A percentile compares a stretch with the other conserved stretches of the same genome.
Evolutionary conservation across 1,140 invertebrate species (phyloP).

Genomic region (Zophobas morio): DNA sequence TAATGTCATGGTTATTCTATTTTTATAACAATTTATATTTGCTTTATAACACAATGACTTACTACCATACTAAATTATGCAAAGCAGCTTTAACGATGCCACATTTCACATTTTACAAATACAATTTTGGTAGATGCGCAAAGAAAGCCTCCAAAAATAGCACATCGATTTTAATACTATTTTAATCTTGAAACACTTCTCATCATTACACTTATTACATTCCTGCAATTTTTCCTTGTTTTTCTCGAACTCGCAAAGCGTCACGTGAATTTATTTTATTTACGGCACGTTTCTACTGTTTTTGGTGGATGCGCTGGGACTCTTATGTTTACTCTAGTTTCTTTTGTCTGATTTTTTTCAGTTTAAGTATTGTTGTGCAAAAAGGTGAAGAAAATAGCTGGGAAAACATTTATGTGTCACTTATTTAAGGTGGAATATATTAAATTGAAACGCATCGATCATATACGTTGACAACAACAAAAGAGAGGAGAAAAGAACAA

Average conservation of each 20-base stretch:
- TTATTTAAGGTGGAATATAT: background rate
- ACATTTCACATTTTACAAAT: background rate
- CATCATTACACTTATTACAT: background rate
- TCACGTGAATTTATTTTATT: no score
- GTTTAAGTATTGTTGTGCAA: no score
- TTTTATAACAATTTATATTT: conserved; percentile 1
- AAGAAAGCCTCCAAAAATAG: background rate
- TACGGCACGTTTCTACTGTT: background rate
- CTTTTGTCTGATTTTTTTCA: no score
- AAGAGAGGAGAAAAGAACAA: background rate
- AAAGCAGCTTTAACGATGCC: no score
- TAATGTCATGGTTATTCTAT: conserved; percentile 15
- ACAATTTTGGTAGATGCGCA: conserved; percentile 7
- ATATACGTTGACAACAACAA: conserved; percentile 20
- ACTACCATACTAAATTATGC: background rate
- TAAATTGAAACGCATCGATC: background rate
- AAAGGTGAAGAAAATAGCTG: no score
- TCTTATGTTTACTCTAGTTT: no score
- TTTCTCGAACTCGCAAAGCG: background rate
- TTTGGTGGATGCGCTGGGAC: conserved; percentile 14
- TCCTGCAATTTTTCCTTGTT: background rate
- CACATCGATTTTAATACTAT: background rate
- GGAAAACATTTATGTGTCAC: no score
- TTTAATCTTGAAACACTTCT: background rate
- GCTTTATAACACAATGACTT: background rate